Evolutionary conservation across 2,888 invertebrate species (phyloP).

Genomic region (Amphipoea lucens): DNA sequence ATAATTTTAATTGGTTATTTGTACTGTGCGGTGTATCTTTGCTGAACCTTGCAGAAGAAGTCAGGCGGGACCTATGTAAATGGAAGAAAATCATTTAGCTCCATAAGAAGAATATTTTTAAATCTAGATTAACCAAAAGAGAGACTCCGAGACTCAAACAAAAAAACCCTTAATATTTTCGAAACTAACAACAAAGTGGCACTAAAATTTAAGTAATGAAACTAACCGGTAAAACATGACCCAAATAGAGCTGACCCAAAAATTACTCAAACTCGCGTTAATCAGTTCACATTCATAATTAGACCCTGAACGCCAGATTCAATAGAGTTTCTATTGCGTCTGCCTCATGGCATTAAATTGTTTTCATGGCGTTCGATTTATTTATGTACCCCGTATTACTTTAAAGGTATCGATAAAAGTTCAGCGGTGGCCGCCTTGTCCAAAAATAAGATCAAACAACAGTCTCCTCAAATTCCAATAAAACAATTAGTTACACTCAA

Average conservation of each 20-base stretch:
- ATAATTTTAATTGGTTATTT: conserved; percentile 36
- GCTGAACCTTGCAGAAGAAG: background rate
- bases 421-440: background rate
- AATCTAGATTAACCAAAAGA: background rate
- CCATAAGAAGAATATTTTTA: background rate
- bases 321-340: background rate
- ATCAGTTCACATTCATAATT: background rate
- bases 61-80: too few relatives aligned
- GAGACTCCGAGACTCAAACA: background rate
- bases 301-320: too few relatives aligned
- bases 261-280: background rate
- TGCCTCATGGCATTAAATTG: too few relatives aligned
- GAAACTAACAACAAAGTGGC: background rate
- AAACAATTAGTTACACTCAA: conserved; percentile 51
- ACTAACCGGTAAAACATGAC: background rate
- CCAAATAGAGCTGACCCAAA: background rate
- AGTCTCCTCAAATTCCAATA: conserved; percentile 38
- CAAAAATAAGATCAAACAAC: conserved; percentile 49
- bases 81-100: background rate
- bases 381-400: background rate
- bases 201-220: background rate
- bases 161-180: background rate
- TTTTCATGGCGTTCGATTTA: background rate
- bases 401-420: background rate
- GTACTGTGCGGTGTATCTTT: background rate